A percentile compares a stretch with the other conserved stretches of the same genome.
These are phyloP conservation scores for Malurus melanocephalus DNA, from an alignment of 2,113 vertebrate genomes.

Conservation along the genomic window DNA sequence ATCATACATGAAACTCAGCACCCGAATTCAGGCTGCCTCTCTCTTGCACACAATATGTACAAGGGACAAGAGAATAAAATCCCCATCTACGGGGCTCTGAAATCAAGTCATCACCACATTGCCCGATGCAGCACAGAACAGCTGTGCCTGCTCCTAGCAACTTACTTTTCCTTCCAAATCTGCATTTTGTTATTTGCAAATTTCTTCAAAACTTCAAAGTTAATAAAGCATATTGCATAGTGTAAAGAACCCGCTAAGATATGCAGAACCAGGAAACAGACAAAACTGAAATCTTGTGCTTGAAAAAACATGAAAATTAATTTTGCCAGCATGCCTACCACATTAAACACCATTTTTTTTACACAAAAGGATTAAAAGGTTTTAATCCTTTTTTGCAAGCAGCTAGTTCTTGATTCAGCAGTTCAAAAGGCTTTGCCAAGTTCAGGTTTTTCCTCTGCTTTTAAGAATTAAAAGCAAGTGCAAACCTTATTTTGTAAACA, in stretches of 20 bases:
- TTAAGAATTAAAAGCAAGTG: conserved; percentile 31
- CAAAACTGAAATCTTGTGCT: conserved; percentile 41
- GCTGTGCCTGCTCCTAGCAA: neutral
- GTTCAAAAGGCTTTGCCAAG: conserved; percentile 52
- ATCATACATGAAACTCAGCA: neutral
- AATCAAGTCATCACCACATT: neutral
- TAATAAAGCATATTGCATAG: neutral
- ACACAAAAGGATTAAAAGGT: conserved; percentile 61
- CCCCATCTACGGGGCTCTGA: neutral
- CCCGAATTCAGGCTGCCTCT: neutral
- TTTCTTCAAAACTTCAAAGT: conserved; percentile 39
- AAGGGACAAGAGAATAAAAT: neutral
- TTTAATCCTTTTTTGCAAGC: conserved; percentile 60
- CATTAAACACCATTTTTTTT: conserved; percentile 56
- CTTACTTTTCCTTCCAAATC: neutral
- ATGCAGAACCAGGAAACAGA: conserved; percentile 26
- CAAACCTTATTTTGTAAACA: conserved; percentile 53
- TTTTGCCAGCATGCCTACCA: conserved; percentile 61
- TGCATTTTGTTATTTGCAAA: conserved; percentile 22
- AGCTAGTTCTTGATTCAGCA: conserved; percentile 48
- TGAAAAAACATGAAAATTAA: conserved; percentile 67
- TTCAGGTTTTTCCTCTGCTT: conserved; percentile 32
- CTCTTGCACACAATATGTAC: neutral
- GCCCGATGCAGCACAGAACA: neutral
- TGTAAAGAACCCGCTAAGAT: neutral